Percentiles rank a stretch among this genome's conserved stretches.
These are phyloP conservation scores for Pollenia angustigena DNA, from an alignment of 2,888 invertebrate genomes.

Conservation along the genomic window DNA sequence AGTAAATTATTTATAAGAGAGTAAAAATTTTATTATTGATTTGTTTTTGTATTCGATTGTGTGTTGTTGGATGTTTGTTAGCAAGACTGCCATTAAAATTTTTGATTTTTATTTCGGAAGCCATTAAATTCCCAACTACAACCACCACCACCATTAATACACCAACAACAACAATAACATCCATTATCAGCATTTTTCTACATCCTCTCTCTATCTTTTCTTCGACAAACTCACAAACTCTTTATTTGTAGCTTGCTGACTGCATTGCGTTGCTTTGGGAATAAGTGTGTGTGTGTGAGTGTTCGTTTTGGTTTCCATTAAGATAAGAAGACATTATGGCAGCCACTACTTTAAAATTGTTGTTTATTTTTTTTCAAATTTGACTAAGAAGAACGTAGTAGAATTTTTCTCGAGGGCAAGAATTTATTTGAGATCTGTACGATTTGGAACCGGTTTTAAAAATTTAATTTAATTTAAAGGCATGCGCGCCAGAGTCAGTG, in stretches of 20 bases:
- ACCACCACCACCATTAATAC: constrained; percentile 58
- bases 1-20: background rate
- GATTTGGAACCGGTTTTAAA: constrained; percentile 52
- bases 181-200: constrained; percentile 42
- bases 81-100: constrained; percentile 81
- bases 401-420: constrained; percentile 4
- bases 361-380: constrained; percentile 24
- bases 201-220: constrained; percentile 18
- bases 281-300: constrained; percentile 8
- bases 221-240: constrained; percentile 3
- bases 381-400: constrained; percentile 5
- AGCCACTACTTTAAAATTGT: constrained; percentile 61
- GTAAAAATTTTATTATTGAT: background rate
- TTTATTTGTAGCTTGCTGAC: background rate
- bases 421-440: constrained; percentile 21
- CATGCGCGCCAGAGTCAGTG: constrained; percentile 55
- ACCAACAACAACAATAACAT: constrained; percentile 19
- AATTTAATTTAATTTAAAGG: constrained; percentile 62
- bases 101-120: constrained; percentile 83
- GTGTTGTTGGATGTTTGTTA: constrained; percentile 3
- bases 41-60: constrained; percentile 2
- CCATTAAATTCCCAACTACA: constrained; percentile 84
- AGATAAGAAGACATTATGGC: constrained; percentile 73
- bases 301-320: constrained; percentile 68
- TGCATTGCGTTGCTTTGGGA: constrained; percentile 3